Percentiles rank a stretch among this genome's conserved stretches.
Conservation (phyloP, 1,140 invertebrate species). For the Hycleus phaleratus region DNA sequence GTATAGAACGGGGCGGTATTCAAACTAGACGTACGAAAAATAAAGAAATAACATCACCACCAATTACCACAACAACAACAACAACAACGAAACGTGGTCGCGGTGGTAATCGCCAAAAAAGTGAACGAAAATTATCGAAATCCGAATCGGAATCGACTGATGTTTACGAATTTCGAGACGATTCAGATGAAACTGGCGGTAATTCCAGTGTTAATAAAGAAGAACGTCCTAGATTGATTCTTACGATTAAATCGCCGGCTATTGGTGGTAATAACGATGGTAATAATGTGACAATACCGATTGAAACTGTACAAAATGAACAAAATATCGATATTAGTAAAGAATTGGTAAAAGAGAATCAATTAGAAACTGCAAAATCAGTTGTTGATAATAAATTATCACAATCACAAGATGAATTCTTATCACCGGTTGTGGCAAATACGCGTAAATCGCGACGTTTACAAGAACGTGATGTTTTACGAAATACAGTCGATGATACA, state of each 20-base stretch:
- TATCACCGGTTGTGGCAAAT: constrained; percentile 48
- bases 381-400: constrained; percentile 2
- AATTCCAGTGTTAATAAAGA: constrained; percentile 39
- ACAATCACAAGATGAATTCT: constrained; percentile 49
- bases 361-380: neutral
- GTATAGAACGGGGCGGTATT: constrained; percentile 38
- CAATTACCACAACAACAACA: constrained; percentile 4
- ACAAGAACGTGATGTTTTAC: constrained; percentile 62
- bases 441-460: constrained; percentile 72
- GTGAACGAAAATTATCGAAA: constrained; percentile 50
- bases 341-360: constrained; percentile 25
- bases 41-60: constrained; percentile 43
- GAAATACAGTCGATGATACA: constrained; percentile 72
- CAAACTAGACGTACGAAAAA: constrained; percentile 50
- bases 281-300: constrained; percentile 40
- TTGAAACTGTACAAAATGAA: constrained; percentile 38
- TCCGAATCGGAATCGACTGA: constrained; percentile 48
- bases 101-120: constrained; percentile 46
- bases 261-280: constrained; percentile 36
- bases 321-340: constrained; percentile 7
- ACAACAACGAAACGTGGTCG: constrained; percentile 41
- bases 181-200: constrained; percentile 58
- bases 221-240: constrained; percentile 59
- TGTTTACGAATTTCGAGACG: constrained; percentile 78
- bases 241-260: constrained; percentile 69